Conservation (phyloP, 2,797 vertebrate genomes). For the Cheirogaleus major region DNA sequence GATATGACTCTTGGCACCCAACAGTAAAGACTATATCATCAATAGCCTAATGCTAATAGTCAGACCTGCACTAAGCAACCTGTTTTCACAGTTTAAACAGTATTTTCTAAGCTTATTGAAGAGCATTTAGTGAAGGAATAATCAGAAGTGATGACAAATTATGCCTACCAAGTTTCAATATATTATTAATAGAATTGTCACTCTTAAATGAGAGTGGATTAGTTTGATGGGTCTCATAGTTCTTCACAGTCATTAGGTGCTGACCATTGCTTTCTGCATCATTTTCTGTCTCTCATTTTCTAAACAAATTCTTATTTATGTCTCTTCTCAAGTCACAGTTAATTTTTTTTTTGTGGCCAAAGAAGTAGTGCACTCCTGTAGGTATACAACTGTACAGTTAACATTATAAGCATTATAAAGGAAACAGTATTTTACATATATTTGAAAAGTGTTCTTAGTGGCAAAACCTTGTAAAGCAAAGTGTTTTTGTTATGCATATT, state of each 20-base stretch:
- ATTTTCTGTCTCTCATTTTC: not conserved
- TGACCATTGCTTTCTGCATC: not conserved
- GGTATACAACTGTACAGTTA: not conserved
- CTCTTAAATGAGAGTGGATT: not conserved
- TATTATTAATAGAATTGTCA: not conserved
- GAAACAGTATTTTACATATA: not conserved
- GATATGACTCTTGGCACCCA: not conserved
- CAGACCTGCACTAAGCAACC: not conserved
- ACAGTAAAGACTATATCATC: not conserved
- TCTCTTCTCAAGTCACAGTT: not conserved
- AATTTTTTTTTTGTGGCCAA: not conserved
- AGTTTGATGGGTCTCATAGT: not conserved
- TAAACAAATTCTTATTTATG: not conserved
- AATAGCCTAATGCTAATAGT: not conserved
- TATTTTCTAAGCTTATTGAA: not conserved
- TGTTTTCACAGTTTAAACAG: not conserved
- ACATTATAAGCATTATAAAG: not conserved
- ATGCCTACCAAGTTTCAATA: not conserved
- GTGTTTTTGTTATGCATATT: not conserved
- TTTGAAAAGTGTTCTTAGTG: constrained; percentile 63
- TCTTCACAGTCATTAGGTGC: not conserved
- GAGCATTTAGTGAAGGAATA: not conserved
- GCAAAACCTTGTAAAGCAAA: constrained; percentile 32
- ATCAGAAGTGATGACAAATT: not conserved
- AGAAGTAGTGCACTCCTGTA: not conserved